Percentiles rank a stretch among this genome's conserved stretches.
phyloP scores from a whole-genome alignment of 1,140 invertebrate species.

The Odontomachus brunneus region DNA sequence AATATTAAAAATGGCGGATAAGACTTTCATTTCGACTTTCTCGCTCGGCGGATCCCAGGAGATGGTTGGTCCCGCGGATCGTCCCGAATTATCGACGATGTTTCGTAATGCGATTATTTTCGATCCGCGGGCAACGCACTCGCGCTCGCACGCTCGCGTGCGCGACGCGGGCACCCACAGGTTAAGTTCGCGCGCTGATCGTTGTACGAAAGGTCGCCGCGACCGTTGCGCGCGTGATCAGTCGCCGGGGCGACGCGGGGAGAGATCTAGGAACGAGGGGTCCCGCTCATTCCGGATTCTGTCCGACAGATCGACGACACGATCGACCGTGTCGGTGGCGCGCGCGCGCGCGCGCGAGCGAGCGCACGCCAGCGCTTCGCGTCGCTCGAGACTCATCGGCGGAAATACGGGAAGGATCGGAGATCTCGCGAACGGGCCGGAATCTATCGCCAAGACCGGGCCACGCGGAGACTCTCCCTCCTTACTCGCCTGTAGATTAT shows the following conservation, averaged over 20 bases:
- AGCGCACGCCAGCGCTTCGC: not conserved
- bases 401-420: not conserved
- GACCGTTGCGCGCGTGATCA: conserved; percentile 58
- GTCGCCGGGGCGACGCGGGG: not conserved
- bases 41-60: too few relatives aligned
- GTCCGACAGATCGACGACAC: conserved; percentile 41
- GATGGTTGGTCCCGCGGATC: too few relatives aligned
- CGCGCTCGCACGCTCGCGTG: too few relatives aligned
- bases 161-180: not conserved
- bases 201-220: conserved; percentile 38
- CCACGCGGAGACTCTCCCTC: conserved; percentile 11
- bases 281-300: conserved; percentile 41
- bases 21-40: too few relatives aligned
- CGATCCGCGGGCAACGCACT: conserved; percentile 29
- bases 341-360: too few relatives aligned
- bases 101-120: conserved; percentile 17
- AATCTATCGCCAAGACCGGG: conserved; percentile 33
- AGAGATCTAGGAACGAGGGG: conserved; percentile 24
- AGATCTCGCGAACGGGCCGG: too few relatives aligned
- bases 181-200: conserved; percentile 28
- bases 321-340: conserved; percentile 28
- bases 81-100: not conserved
- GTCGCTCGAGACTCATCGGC: not conserved
- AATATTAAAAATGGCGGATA: too few relatives aligned
- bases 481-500: conserved; percentile 70